Evolutionary conservation across 35 echinoderm and acorn worm genomes (phyloP), one percentile per base, ranked within the genome.

Genomic region (Apostichopus japonicus): DNA sequence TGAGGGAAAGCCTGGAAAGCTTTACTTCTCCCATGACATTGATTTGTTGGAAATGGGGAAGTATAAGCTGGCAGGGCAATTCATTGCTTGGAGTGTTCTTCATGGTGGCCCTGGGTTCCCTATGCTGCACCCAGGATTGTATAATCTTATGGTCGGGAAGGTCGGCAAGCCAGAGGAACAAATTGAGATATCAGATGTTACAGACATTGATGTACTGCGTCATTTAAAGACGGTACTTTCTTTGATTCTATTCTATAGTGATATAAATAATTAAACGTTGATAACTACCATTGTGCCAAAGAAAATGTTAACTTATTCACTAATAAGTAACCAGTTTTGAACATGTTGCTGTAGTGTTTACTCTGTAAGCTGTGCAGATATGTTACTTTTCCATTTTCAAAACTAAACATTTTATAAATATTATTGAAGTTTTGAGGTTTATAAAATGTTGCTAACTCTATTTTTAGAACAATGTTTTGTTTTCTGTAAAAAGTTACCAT

Each of bases 21-120:
- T 90, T 21, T 90, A 90, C 21, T 90, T 76, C 53, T 70, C 70
- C 6, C 87, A 90, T 55, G 70, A 90, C n/a, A n/a, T 90, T 1
- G 55, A 44, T 7, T 33, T 90, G 53, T 65, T 90, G 70, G 63
- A 90, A 24, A 72, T 73, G 25, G 87, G 63, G 8, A 17, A 10
- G 24, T 90, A 90, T 24, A 8, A 21, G 24, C 87, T 90, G 11
- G 87, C 87, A n/a, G 87, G 87, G 6, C 87, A 73, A 4, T 67
- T 90, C 16, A 4, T 90, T 90, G 8, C 87, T 54, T 90, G 87
- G 87, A 90, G 87, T 24, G 24, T 90, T 6, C 87, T 90, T 1
- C 87, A 90, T 62, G 70, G 70, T 54, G 87, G 87, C 3, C 87
- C 87, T 52, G 87, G 87, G 4, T 72, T 90, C 17, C 87, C 87